Conservation (phyloP, 2,888 invertebrate species). For the Anoplius nigerrimus region DNA sequence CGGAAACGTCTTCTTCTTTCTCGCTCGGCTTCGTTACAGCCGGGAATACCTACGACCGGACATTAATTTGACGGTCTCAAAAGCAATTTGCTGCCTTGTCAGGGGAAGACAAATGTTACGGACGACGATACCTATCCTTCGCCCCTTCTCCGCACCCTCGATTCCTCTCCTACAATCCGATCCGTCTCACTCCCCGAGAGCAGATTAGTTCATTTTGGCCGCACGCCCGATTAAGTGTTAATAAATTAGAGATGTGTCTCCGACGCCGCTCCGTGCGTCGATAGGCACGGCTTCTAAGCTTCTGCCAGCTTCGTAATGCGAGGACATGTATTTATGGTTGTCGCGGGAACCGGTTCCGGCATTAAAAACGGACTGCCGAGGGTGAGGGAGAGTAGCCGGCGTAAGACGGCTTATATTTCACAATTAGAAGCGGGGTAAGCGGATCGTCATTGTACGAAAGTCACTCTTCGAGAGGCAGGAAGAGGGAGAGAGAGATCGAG, state of each 20-base stretch:
- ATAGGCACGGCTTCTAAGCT: not conserved
- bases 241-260: conserved; percentile 38
- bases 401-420: too few relatives aligned
- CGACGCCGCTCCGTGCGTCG: conserved; percentile 13
- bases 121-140: conserved; percentile 37
- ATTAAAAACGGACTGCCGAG: too few relatives aligned
- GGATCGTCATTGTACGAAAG: too few relatives aligned
- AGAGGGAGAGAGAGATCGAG: too few relatives aligned
- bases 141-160: conserved; percentile 4
- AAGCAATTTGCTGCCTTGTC: conserved; percentile 61
- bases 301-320: conserved; percentile 1
- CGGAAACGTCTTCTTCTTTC: conserved; percentile 41
- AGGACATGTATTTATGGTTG: too few relatives aligned
- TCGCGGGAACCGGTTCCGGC: conserved; percentile 5
- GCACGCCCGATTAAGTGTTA: conserved; percentile 30
- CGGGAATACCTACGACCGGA: conserved; percentile 24
- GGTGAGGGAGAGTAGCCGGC: too few relatives aligned
- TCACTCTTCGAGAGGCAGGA: too few relatives aligned
- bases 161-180: conserved; percentile 16
- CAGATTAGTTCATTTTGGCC: not conserved
- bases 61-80: conserved; percentile 57
- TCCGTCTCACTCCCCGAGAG: not conserved
- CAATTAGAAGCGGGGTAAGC: too few relatives aligned
- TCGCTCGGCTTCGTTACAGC: conserved; percentile 33
- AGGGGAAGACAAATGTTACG: conserved; percentile 54